Percentiles rank a stretch among this genome's conserved stretches.
phyloP scores from a whole-genome alignment of 2,888 invertebrate species.

The Himalopsyche anomala region DNA sequence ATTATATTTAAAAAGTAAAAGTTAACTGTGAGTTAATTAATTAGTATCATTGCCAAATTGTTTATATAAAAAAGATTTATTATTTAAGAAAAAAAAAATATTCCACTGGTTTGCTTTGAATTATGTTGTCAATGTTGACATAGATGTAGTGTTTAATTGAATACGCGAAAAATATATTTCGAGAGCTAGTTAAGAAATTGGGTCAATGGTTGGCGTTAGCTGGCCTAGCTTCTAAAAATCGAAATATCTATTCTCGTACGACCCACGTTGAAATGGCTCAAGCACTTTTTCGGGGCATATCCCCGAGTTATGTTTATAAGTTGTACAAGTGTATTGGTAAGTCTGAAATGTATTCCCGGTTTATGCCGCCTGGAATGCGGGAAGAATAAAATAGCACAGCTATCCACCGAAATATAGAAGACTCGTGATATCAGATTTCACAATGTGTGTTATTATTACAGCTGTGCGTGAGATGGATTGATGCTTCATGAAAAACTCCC shows the following conservation, averaged over 20 bases:
- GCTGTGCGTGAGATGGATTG: neutral
- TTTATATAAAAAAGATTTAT: too few relatives aligned
- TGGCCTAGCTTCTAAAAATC: conserved; percentile 15
- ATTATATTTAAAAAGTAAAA: too few relatives aligned
- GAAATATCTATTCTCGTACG: neutral
- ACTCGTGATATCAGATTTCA: neutral
- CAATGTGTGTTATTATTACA: neutral
- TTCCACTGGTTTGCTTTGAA: neutral
- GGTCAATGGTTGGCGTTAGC: neutral
- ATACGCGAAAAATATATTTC: neutral
- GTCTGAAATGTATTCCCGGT: conserved; percentile 14
- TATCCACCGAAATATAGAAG: neutral
- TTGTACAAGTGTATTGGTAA: neutral
- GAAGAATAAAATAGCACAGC: conserved; percentile 10
- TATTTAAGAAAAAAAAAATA: neutral
- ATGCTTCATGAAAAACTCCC: neutral
- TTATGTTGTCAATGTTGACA: neutral
- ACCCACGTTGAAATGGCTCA: neutral
- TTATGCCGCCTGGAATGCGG: neutral
- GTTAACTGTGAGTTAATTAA: too few relatives aligned
- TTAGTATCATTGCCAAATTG: too few relatives aligned
- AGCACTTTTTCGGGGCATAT: conserved; percentile 3
- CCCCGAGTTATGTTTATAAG: conserved; percentile 10
- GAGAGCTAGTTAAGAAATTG: neutral
- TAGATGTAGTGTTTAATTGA: neutral